These are phyloP conservation scores for Heptascelio sp. DNA, from an alignment of 2,888 invertebrate genomes.

Conservation along the genomic window DNA sequence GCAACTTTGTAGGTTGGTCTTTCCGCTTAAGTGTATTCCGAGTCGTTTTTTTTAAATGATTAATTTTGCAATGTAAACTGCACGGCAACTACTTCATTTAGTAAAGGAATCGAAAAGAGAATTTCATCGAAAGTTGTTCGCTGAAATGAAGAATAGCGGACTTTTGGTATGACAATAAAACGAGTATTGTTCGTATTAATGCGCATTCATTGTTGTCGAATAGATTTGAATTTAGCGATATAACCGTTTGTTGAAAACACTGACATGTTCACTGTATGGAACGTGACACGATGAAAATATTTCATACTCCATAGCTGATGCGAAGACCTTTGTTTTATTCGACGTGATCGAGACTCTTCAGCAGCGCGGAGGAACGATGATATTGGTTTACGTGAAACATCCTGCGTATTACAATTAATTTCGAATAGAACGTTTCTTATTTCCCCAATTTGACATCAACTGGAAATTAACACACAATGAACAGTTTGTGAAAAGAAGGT, in stretches of 20 bases:
- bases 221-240: constrained; percentile 21
- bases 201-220: background rate
- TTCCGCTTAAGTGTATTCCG: no score
- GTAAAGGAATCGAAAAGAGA: no score
- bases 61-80: no score
- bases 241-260: constrained; percentile 21
- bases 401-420: constrained; percentile 35
- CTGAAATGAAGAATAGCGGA: no score
- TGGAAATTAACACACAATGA: constrained; percentile 18
- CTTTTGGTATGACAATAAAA: constrained; percentile 8
- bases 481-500: no score
- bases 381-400: constrained; percentile 20
- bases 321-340: constrained; percentile 32
- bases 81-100: no score
- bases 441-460: constrained; percentile 13
- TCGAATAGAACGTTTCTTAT: no score
- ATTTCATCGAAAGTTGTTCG: no score
- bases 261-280: constrained; percentile 39
- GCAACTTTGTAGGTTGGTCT: no score
- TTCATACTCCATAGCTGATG: constrained; percentile 32
- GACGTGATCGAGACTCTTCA: constrained; percentile 35
- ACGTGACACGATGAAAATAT: constrained; percentile 50
- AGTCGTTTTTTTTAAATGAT: no score
- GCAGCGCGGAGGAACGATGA: constrained; percentile 5
- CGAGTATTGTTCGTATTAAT: constrained; percentile 7